Evolutionary conservation across 2,113 vertebrate genomes (phyloP).

Genomic region (Gnathonemus longibarbis): DNA sequence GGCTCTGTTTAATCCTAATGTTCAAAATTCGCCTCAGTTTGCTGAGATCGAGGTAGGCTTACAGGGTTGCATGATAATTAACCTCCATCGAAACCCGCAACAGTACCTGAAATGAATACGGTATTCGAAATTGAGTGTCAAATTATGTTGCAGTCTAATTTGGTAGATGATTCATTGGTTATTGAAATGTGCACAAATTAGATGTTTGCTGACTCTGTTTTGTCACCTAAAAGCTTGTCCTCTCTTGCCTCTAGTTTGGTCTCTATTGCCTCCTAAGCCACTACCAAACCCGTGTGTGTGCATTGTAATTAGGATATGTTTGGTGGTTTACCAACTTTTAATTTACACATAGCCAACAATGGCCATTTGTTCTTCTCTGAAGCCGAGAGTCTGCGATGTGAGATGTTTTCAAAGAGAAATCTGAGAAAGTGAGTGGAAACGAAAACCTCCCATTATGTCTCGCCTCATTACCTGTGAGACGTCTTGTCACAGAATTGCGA

Average conservation of each 20-base stretch:
- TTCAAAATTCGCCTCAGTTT: not conserved
- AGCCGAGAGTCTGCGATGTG: not conserved
- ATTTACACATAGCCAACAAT: not conserved
- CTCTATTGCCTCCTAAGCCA: not conserved
- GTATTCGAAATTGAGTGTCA: not conserved
- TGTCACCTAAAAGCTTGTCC: not conserved
- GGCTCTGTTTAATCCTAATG: not conserved
- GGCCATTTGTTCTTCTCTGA: not conserved
- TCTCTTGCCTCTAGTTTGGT: not conserved
- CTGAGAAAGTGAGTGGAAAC: not conserved
- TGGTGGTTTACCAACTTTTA: conserved; percentile 12
- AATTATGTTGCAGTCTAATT: not conserved
- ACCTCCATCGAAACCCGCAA: not conserved
- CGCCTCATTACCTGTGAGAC: not conserved
- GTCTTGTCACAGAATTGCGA: not conserved
- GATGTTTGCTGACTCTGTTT: not conserved
- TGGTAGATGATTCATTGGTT: not conserved
- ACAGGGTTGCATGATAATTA: not conserved
- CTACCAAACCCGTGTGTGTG: not conserved
- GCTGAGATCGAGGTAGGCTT: not conserved
- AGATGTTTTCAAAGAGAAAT: not conserved
- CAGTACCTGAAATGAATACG: not conserved
- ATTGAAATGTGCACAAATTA: not conserved
- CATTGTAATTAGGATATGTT: conserved; percentile 16
- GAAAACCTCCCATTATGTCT: not conserved